Percentiles rank a stretch among this genome's conserved stretches.
These are phyloP conservation scores for Drosophila antonietae DNA, from an alignment of 2,888 invertebrate species.

Conservation along the genomic window DNA sequence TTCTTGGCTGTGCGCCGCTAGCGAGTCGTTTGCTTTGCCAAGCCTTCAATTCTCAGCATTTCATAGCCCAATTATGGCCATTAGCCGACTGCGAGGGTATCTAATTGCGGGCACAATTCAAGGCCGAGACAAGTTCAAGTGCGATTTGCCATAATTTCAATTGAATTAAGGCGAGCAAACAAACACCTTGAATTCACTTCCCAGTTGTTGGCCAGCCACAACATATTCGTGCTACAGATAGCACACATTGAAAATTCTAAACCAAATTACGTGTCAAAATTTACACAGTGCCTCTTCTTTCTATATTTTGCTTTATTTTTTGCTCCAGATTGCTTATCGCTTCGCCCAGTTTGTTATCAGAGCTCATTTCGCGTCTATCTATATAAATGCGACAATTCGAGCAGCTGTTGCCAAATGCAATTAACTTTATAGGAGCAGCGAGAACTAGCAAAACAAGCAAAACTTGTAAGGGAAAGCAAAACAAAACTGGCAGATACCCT, in stretches of 20 bases:
- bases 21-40: constrained; percentile 23
- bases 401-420: constrained; percentile 25
- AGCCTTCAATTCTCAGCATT: constrained; percentile 41
- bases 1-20: constrained; percentile 5
- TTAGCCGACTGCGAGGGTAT: constrained; percentile 21
- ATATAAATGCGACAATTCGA: constrained; percentile 2
- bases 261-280: constrained; percentile 52
- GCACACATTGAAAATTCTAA: constrained; percentile 33
- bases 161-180: constrained; percentile 29
- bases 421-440: constrained; percentile 11
- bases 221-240: constrained; percentile 45
- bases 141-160: constrained; percentile 22
- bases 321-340: constrained; percentile 53
- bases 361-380: constrained; percentile 14
- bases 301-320: background rate
- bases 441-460: constrained; percentile 3
- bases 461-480: too few species aligned
- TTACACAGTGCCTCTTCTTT: constrained; percentile 15
- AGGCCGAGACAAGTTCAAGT: constrained; percentile 54
- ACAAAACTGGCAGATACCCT: background rate
- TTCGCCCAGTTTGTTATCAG: constrained; percentile 37
- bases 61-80: constrained; percentile 43
- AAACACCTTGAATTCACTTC: constrained; percentile 25
- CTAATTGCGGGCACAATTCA: constrained; percentile 35
- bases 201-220: constrained; percentile 5